phyloP scores from a whole-genome alignment of 2,888 invertebrate genomes.

The Eristalis pertinax region DNA sequence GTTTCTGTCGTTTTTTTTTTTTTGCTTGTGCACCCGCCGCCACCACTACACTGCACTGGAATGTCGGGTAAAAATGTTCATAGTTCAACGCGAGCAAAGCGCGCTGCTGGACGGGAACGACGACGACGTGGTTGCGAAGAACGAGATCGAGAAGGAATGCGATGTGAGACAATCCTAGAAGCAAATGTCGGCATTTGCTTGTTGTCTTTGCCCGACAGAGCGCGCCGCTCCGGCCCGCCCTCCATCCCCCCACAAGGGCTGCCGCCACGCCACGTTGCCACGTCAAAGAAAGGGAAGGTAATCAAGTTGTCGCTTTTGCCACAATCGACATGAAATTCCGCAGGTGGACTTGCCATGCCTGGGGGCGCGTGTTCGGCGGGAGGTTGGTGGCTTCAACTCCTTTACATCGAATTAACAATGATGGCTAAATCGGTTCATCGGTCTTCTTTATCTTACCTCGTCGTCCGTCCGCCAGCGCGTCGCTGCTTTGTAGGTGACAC shows the following conservation, averaged over 20 bases:
- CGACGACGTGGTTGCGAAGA: neutral
- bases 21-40: neutral
- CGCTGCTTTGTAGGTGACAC: conserved; percentile 40
- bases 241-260: neutral
- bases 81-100: conserved; percentile 41
- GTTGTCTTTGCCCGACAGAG: conserved; percentile 15
- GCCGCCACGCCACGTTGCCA: conserved; percentile 10
- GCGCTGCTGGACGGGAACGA: neutral
- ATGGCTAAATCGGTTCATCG: conserved; percentile 67
- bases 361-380: neutral
- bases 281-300: conserved; percentile 38
- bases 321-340: conserved; percentile 65
- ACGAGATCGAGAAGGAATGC: conserved; percentile 41
- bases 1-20: neutral
- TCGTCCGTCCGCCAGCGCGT: neutral
- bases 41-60: conserved; percentile 2
- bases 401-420: conserved; percentile 47
- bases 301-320: conserved; percentile 65
- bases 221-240: neutral
- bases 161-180: conserved; percentile 39
- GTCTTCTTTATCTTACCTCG: conserved; percentile 38
- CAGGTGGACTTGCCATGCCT: conserved; percentile 2
- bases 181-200: conserved; percentile 44
- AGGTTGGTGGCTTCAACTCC: neutral
- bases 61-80: conserved; percentile 13